Evolutionary conservation across 92 coral and sea anemone genomes (phyloP).

Genomic region (Umimayanthus kanabou): DNA sequence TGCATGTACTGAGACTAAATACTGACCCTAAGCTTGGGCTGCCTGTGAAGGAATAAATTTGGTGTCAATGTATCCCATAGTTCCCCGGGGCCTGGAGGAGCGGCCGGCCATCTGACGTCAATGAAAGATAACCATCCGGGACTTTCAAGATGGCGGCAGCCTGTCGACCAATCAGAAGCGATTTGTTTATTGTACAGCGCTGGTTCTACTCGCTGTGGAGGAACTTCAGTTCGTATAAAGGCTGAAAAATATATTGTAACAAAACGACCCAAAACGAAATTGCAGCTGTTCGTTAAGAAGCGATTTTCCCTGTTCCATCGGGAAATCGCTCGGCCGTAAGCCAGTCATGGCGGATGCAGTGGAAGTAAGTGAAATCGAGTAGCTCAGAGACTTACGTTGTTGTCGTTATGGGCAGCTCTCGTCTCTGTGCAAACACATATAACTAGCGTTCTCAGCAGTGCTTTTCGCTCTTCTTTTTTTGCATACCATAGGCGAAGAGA

Average conservation of each 20-base stretch:
- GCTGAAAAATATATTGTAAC: slow-evolving; percentile 62
- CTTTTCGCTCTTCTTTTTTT: slow-evolving; percentile 66
- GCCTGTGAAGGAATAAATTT: not conserved
- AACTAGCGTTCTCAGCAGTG: slow-evolving; percentile 62
- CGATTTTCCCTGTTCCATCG: slow-evolving; percentile 98
- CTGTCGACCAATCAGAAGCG: slow-evolving; percentile 99
- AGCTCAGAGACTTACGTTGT: slow-evolving; percentile 67
- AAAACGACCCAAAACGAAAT: slow-evolving; percentile 83
- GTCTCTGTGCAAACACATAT: slow-evolving; percentile 95
- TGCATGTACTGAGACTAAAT: no score
- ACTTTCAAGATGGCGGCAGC: slow-evolving; percentile 97
- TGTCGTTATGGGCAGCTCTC: slow-evolving; percentile 98
- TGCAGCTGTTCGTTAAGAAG: slow-evolving; percentile 76
- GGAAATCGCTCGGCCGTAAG: slow-evolving; percentile 85
- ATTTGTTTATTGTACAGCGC: slow-evolving; percentile 95
- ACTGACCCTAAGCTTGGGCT: no score
- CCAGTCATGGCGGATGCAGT: slow-evolving; percentile 82
- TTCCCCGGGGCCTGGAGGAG: slow-evolving; percentile 35
- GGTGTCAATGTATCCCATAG: slow-evolving; percentile 20
- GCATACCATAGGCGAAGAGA: slow-evolving; percentile 75
- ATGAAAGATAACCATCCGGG: slow-evolving; percentile 91
- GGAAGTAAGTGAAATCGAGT: slow-evolving; percentile 89
- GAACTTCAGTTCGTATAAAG: slow-evolving; percentile 81
- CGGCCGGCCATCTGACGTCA: slow-evolving; percentile 69
- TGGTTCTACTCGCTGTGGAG: slow-evolving; percentile 94